Evolutionary conservation across 2,888 invertebrate species (phyloP), one percentile per base, ranked within the genome.

Genomic region (Agelastica alni): DNA sequence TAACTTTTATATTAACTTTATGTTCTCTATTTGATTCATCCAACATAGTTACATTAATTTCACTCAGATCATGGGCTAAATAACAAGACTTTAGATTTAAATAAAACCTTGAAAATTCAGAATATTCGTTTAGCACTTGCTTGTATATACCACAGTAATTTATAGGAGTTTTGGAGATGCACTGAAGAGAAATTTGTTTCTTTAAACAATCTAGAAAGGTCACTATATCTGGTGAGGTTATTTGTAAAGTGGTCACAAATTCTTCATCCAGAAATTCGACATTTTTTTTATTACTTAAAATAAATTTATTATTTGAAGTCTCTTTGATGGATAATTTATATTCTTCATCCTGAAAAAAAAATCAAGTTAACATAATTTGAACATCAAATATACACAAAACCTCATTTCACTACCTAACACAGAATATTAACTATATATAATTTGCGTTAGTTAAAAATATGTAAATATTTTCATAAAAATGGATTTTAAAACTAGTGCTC

Each of bases 31-130:
- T 54, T 17, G 54, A 56, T 22, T 68, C 67, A 60, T 72, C 71
- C 39, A 45, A 13, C 13, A 57, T 61, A 4, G 46, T 37, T 17
- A 58, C 32, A 45, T 4, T 53, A 9, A 72, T 65, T 34, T 49
- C 45, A n/a, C 57, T 54, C 41, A 72, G 59, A 61, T 71, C 68
- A 5, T 58, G 32, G 1, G 64, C 56, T 34, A 71, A 32, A 30
- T 55, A 34, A 39, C 63, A 63, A 1, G 43, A 49, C 59, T 67
- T 68, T 17, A 71, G 55, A 45, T 66, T 66, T 2, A 71, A 45
- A 55, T 67, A 68, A 49, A 71, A 72, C 20, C 60, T 61, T 4
- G 67, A 64, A 49, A 72, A 70, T 56, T 71, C 72, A 6, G 45
- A 56, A 46, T 68, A 71, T 59, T 72, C 71, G 10, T 62, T 37